Conservation (phyloP, 2,797 vertebrate species). For the Cygnus olor region DNA sequence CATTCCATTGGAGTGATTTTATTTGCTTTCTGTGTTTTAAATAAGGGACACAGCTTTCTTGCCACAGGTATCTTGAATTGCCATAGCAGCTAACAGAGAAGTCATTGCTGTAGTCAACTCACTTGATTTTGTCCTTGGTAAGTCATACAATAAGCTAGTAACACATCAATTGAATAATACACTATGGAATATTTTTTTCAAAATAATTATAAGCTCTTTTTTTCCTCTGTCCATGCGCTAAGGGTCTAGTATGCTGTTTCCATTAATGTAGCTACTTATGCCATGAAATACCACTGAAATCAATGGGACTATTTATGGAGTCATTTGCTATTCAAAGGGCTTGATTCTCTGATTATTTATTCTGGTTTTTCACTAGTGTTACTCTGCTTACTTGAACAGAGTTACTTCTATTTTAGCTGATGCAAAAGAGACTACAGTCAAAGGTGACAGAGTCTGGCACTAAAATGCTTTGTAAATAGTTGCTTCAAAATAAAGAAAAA, state of each 20-base stretch:
- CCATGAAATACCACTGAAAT: constrained; percentile 55
- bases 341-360: constrained; percentile 72
- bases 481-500: constrained; percentile 55
- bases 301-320: constrained; percentile 69
- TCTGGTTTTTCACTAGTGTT: constrained; percentile 52
- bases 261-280: constrained; percentile 51
- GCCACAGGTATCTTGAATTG: not conserved
- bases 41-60: not conserved
- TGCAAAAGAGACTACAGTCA: constrained; percentile 44
- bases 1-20: not conserved
- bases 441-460: constrained; percentile 40
- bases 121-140: not conserved
- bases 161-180: not conserved
- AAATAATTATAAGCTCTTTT: not conserved
- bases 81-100: not conserved
- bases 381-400: constrained; percentile 57
- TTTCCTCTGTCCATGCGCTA: not conserved
- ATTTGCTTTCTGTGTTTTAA: not conserved
- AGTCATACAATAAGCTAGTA: not conserved
- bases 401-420: constrained; percentile 65
- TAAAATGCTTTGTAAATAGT: constrained; percentile 27
- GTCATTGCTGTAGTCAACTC: not conserved
- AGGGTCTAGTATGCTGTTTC: constrained; percentile 5
- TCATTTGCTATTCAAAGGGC: constrained; percentile 65
- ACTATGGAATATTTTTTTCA: not conserved